These are phyloP conservation scores for Eudasyphora cyanicolor DNA, from an alignment of 2,888 invertebrate species.

Conservation along the genomic window DNA sequence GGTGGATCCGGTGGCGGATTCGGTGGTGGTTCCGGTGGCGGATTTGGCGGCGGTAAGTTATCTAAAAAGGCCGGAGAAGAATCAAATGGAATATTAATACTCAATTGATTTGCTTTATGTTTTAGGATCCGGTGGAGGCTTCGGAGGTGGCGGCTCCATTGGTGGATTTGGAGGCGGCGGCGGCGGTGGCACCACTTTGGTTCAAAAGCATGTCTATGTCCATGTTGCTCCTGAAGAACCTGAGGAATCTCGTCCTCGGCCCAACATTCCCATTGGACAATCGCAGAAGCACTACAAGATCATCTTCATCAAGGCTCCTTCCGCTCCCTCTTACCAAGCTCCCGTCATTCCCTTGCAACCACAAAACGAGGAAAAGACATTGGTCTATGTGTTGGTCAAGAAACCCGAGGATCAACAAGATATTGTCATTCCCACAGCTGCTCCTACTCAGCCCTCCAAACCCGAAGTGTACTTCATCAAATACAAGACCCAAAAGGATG, in stretches of 20 bases:
- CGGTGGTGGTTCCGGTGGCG: constrained; percentile 47
- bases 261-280: constrained; percentile 85
- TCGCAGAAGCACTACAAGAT: constrained; percentile 95
- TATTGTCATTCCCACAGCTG: constrained; percentile 88
- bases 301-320: constrained; percentile 95
- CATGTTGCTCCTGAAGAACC: constrained; percentile 94
- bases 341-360: constrained; percentile 90
- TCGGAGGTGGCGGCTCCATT: constrained; percentile 62
- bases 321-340: constrained; percentile 89
- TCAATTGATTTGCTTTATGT: not conserved
- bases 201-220: constrained; percentile 93
- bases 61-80: constrained; percentile 37
- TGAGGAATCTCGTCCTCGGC: constrained; percentile 83
- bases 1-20: constrained; percentile 54
- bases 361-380: constrained; percentile 92
- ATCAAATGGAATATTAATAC: no score
- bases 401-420: constrained; percentile 92
- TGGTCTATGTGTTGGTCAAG: constrained; percentile 93
- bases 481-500: constrained; percentile 80
- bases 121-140: constrained; percentile 49
- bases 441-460: constrained; percentile 91
- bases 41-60: constrained; percentile 72
- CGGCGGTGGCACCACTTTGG: constrained; percentile 81
- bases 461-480: constrained; percentile 93
- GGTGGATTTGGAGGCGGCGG: constrained; percentile 75